These are phyloP conservation scores for Megalops cyprinoides DNA, from an alignment of 2,797 vertebrate genomes.

Conservation along the genomic window DNA sequence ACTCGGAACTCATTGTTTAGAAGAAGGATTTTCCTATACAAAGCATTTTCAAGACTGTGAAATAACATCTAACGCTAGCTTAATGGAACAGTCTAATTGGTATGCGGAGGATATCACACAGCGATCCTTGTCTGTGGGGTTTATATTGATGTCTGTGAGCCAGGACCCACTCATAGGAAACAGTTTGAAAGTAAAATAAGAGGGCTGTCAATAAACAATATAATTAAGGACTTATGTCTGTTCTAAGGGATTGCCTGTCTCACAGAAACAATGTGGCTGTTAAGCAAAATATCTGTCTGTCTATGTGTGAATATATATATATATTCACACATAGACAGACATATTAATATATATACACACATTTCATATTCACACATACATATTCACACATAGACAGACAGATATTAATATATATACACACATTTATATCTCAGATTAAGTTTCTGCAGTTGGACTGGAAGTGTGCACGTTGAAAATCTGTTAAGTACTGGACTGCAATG, in stretches of 20 bases:
- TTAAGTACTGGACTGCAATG: too few relatives aligned
- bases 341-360: too few relatives aligned
- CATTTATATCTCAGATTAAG: too few relatives aligned
- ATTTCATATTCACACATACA: too few relatives aligned
- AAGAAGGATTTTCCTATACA: not conserved
- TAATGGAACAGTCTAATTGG: not conserved
- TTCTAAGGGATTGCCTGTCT: not conserved
- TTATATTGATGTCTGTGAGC: not conserved
- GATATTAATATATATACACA: too few relatives aligned
- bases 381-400: too few relatives aligned
- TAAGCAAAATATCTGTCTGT: not conserved
- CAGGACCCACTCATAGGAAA: not conserved
- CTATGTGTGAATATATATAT: too few relatives aligned
- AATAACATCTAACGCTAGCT: not conserved
- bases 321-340: too few relatives aligned
- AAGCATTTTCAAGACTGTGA: not conserved
- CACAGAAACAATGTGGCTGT: not conserved
- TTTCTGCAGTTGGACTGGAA: too few relatives aligned
- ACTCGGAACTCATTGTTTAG: conserved; percentile 9
- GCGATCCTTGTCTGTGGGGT: not conserved
- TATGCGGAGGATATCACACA: not conserved
- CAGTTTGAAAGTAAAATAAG: not conserved
- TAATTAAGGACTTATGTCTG: not conserved
- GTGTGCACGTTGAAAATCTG: too few relatives aligned
- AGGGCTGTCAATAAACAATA: not conserved